A percentile compares a stretch with the other conserved stretches of the same genome.
Conservation (phyloP, 2,888 invertebrate genomes). For the Hipparchia sbordonii region DNA sequence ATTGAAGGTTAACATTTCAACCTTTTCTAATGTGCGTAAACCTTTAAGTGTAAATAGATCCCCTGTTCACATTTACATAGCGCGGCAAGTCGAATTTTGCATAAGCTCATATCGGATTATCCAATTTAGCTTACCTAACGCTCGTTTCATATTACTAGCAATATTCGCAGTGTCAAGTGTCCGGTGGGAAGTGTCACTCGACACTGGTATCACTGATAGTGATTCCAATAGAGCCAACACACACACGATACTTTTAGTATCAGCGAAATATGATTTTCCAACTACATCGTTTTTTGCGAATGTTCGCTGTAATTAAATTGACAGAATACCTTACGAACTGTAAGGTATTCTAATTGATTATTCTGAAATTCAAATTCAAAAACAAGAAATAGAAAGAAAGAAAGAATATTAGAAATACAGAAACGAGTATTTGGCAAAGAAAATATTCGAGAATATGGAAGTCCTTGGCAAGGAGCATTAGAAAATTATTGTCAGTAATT, state of each 20-base stretch:
- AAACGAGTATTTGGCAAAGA: too few relatives aligned
- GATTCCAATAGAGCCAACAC: constrained; percentile 45
- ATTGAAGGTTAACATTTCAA: neutral
- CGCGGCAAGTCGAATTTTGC: constrained; percentile 14
- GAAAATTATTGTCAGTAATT: too few relatives aligned
- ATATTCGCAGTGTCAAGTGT: constrained; percentile 26
- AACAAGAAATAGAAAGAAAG: too few relatives aligned
- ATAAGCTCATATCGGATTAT: constrained; percentile 21
- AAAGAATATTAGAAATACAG: too few relatives aligned
- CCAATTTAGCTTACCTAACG: constrained; percentile 10
- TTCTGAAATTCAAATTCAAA: too few relatives aligned
- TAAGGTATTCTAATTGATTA: too few relatives aligned
- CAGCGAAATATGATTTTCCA: neutral
- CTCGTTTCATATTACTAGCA: constrained; percentile 11
- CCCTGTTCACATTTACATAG: neutral
- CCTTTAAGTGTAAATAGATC: constrained; percentile 4
- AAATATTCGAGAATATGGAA: too few relatives aligned
- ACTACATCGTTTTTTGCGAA: neutral
- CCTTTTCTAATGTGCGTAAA: neutral
- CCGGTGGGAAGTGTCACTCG: constrained; percentile 31
- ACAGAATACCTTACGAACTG: too few relatives aligned
- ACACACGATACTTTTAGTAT: neutral
- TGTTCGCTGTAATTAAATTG: neutral
- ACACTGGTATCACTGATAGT: constrained; percentile 53
- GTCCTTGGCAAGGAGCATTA: too few relatives aligned